phyloP scores from a whole-genome alignment of 1,140 invertebrate genomes.

The Meloidogyne hapla region DNA sequence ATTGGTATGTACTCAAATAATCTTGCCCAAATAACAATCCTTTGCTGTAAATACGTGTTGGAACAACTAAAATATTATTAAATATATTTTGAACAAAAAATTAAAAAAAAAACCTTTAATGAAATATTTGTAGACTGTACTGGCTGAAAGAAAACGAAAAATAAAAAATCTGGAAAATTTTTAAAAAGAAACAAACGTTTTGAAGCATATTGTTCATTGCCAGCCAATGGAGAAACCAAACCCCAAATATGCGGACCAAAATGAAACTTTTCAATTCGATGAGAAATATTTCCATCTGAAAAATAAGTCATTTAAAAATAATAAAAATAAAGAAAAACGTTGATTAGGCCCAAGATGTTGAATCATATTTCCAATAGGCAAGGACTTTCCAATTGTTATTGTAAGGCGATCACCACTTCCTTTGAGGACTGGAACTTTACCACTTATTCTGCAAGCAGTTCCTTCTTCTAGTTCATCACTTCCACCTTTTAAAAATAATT shows the following conservation, averaged over 20 bases:
- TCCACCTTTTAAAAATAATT: constrained; percentile 37
- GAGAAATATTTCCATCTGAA: constrained; percentile 56
- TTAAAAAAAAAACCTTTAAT: constrained; percentile 37
- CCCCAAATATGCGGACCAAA: constrained; percentile 59
- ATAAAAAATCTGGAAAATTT: constrained; percentile 22
- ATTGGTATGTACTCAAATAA: constrained; percentile 53
- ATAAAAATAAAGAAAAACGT: background rate
- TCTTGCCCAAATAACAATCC: constrained; percentile 33
- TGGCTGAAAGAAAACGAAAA: constrained; percentile 38
- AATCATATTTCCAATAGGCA: constrained; percentile 44
- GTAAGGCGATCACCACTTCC: constrained; percentile 53
- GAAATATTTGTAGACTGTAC: constrained; percentile 46
- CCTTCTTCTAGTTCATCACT: constrained; percentile 46
- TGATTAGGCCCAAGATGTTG: constrained; percentile 40
- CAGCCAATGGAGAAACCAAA: constrained; percentile 57
- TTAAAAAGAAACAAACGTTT: constrained; percentile 32
- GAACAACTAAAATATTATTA: constrained; percentile 45
- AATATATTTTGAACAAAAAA: background rate
- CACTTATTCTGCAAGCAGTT: constrained; percentile 55
- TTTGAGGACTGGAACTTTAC: constrained; percentile 53
- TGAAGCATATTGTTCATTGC: constrained; percentile 55
- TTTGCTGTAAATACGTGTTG: constrained; percentile 50
- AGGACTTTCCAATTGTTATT: constrained; percentile 50
- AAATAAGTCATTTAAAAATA: background rate
- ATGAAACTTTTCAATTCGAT: constrained; percentile 61